Conservation (phyloP, 2,797 vertebrate species). For the Crypturellus tataupa region DNA sequence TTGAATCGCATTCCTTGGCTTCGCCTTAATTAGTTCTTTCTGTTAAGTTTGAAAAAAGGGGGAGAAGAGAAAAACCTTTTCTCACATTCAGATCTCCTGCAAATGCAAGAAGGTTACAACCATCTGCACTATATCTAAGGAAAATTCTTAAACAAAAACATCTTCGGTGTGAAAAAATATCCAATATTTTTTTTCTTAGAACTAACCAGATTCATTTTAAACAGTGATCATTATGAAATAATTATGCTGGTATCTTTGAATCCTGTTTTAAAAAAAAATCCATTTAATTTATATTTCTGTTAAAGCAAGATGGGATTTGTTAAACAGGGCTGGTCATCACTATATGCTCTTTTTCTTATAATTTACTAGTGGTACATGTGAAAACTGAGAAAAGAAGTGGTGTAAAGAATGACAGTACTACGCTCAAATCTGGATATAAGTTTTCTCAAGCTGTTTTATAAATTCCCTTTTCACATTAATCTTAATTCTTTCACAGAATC, state of each 20-base stretch:
- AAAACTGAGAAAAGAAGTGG: not conserved
- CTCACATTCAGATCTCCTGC: slow-evolving; percentile 39
- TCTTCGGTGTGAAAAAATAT: not conserved
- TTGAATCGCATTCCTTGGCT: slow-evolving; percentile 58
- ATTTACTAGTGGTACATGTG: not conserved
- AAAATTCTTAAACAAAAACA: slow-evolving; percentile 28
- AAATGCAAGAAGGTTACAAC: not conserved
- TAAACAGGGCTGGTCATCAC: not conserved
- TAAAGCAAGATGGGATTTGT: not conserved
- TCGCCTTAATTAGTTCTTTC: slow-evolving; percentile 74
- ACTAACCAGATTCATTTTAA: not conserved
- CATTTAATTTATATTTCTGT: not conserved
- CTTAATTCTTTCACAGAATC: slow-evolving; percentile 16
- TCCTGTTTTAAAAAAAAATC: not conserved
- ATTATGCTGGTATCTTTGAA: not conserved
- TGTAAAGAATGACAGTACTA: not conserved
- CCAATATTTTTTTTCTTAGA: not conserved
- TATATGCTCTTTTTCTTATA: not conserved
- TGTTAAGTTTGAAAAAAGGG: slow-evolving; percentile 6
- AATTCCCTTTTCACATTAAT: not conserved
- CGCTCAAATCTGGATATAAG: not conserved
- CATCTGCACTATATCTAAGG: slow-evolving; percentile 13
- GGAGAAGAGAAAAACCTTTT: not conserved
- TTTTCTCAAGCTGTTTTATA: slow-evolving; percentile 15
- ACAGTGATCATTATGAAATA: not conserved